Conservation (phyloP, 2,888 invertebrate genomes). For the Neria commutata region DNA sequence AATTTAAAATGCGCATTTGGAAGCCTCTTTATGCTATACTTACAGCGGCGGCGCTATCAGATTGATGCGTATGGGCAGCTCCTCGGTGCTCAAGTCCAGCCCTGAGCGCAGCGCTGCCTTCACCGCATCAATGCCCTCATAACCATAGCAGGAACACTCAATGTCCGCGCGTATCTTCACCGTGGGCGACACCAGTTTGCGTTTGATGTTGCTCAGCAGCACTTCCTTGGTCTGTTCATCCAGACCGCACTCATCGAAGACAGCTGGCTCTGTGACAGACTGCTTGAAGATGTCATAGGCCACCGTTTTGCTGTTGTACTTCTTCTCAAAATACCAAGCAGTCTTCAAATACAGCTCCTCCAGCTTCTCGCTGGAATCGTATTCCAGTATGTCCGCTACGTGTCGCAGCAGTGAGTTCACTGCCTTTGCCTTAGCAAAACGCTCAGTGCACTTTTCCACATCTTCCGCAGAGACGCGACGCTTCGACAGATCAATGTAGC, state of each 20-base stretch:
- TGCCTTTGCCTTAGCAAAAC: slow-evolving; percentile 97
- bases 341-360: slow-evolving; percentile 96
- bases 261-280: slow-evolving; percentile 92
- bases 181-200: slow-evolving; percentile 96
- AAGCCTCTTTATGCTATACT: slow-evolving; percentile 67
- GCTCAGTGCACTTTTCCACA: slow-evolving; percentile 96
- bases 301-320: slow-evolving; percentile 93
- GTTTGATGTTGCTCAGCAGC: slow-evolving; percentile 90
- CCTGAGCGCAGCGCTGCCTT: slow-evolving; percentile 91
- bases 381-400: slow-evolving; percentile 93
- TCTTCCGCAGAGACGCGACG: slow-evolving; percentile 98
- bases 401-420: slow-evolving; percentile 97
- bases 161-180: slow-evolving; percentile 93
- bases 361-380: slow-evolving; percentile 88
- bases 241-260: slow-evolving; percentile 94
- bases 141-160: slow-evolving; percentile 93
- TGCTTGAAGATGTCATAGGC: slow-evolving; percentile 99
- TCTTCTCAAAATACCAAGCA: slow-evolving; percentile 98
- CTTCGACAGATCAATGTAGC: slow-evolving; percentile 99
- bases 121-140: slow-evolving; percentile 99
- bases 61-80: slow-evolving; percentile 97
- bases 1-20: not conserved
- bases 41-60: slow-evolving; percentile 96
- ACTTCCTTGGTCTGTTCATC: slow-evolving; percentile 92
- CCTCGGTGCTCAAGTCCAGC: slow-evolving; percentile 86